These are phyloP conservation scores for Tupiocoris notatus DNA, from an alignment of 2,888 invertebrate species.

Conservation along the genomic window DNA sequence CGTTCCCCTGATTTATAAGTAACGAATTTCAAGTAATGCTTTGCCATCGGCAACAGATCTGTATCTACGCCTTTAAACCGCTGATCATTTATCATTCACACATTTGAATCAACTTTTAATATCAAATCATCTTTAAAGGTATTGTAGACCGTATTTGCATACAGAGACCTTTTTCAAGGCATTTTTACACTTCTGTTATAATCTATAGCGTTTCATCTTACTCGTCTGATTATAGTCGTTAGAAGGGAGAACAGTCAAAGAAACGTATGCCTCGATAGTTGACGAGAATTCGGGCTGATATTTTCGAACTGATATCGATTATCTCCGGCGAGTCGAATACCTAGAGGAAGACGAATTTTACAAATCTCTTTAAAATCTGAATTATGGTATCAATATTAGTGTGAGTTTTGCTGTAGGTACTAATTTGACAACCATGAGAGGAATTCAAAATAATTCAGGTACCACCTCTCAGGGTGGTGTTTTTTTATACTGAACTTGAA, in stretches of 20 bases:
- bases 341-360: no score
- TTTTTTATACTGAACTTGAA: no score
- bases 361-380: no score
- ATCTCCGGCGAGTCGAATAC: no score
- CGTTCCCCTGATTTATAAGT: constrained; percentile 37
- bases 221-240: constrained; percentile 38
- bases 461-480: no score
- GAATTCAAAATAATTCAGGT: no score
- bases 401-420: no score
- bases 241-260: background rate
- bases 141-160: constrained; percentile 40
- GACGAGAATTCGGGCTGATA: background rate
- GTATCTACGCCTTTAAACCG: constrained; percentile 37
- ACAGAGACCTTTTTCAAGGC: constrained; percentile 41
- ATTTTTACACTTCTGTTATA: constrained; percentile 28
- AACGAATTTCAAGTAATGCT: constrained; percentile 42
- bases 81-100: constrained; percentile 42
- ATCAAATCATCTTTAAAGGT: constrained; percentile 40
- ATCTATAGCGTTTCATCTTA: constrained; percentile 26
- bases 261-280: background rate
- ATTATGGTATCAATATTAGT: no score
- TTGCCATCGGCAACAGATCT: constrained; percentile 40
- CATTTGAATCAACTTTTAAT: constrained; percentile 41
- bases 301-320: background rate
- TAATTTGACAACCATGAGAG: no score